Percentiles rank a stretch among this genome's conserved stretches.
These are phyloP conservation scores for Trinorchestia longiramus DNA, from an alignment of 1,140 invertebrate species.

Conservation along the genomic window DNA sequence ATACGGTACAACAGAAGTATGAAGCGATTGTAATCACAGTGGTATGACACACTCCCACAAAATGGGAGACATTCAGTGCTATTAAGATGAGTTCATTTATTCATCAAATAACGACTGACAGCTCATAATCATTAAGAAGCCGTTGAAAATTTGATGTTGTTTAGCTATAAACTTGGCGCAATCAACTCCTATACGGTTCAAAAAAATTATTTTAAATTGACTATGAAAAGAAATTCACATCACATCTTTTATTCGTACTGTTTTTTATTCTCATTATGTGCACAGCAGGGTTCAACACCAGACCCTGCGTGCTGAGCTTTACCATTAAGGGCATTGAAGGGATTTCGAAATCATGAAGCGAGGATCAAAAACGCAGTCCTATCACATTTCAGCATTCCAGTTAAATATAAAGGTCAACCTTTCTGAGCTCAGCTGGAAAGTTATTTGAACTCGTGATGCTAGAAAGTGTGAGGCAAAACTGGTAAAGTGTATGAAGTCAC, in stretches of 20 bases:
- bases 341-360: neutral
- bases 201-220: neutral
- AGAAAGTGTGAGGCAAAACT: neutral
- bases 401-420: neutral
- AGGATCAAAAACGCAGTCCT: neutral
- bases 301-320: neutral
- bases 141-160: neutral
- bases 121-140: neutral
- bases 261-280: neutral
- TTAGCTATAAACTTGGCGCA: neutral
- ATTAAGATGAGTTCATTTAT: too few species aligned
- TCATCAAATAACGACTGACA: too few species aligned
- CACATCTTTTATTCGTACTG: neutral
- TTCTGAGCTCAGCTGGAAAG: neutral
- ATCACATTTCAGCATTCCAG: slow-evolving; percentile 7
- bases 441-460: neutral
- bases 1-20: neutral
- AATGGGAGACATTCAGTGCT: neutral
- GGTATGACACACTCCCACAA: neutral
- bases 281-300: neutral
- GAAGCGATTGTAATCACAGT: neutral
- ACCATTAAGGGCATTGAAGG: neutral
- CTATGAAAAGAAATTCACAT: neutral
- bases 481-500: neutral
- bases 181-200: neutral